Base-by-base conservation (phyloP, 2,797 vertebrate genomes). In the Malurus splendens region DNA sequence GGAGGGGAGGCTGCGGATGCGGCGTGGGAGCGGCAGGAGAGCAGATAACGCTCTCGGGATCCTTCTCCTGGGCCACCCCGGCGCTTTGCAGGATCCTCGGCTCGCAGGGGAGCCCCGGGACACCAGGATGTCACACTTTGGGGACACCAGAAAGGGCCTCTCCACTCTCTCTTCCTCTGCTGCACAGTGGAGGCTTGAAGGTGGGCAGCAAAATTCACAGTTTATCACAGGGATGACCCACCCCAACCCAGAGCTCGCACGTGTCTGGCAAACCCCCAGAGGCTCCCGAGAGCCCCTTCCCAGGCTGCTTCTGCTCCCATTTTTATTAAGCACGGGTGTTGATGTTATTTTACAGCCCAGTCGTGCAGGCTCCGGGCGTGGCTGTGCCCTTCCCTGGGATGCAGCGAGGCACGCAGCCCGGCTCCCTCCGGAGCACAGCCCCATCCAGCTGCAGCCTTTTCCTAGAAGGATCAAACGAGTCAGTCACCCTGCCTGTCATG, bases 51-150 rank as follows among this genome's bases (percentile, higher is more conserved):
- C 23, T 59, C 82, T 72, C 0, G 0, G 78, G 30, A 47, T 85
- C 61, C 36, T 65, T 83, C 57, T 85, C 45, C 71, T 76, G 71
- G 71, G 77, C 71, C 71, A 70, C 33, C 36, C n/a, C 41, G 25
- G 57, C 0, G 4, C 67, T 86, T 86, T 25, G 1, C 17, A 19
- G 52, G 68, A 57, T 77, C 38, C 42, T 52, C 2, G 12, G 7
- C n/a, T 56, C 3, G 0, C 30, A 18, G n/a, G 9, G 23, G 19
- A 66, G 55, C 54, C 4, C 0, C 0, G 2, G 38, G 25, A 59
- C 23, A 30, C 23, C 6, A 19, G 64, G 45, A 70, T 0, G 0
- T 70, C 61, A 56, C 18, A 9, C 1, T 2, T 28, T 55, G 0
- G 1, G 67, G 41, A 55, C 27, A 36, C 10, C 5, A 3, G 45